Evolutionary conservation across 2,113 vertebrate genomes (phyloP), one percentile per base, ranked within the genome.

Genomic region (human (Homo sapiens)): DNA sequence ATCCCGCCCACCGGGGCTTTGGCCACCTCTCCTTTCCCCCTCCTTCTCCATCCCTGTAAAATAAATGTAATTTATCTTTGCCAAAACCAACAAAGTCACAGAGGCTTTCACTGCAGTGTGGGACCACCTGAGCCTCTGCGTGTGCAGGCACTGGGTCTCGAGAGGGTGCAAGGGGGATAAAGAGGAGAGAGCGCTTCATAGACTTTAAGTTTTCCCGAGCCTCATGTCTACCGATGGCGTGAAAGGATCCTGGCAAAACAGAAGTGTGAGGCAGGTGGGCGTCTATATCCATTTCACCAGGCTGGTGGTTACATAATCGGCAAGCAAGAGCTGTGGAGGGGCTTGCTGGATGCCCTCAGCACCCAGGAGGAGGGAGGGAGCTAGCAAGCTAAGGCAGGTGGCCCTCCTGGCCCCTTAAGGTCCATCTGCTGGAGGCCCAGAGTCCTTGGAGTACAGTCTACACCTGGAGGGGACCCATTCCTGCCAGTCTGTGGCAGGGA

Each of bases 11-110:
- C 40, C 30, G 3, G 55, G 50, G 94, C 73, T 95, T 45, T 57
- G 25, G 70, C 40, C 52, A 22, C 66, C 30, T 32, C 50, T 48
- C 16, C 2, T 14, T 12, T 25, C 40, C 57, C 43, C 80, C 83
- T 92, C 73, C 89, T 82, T 86, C 68, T 89, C 93, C 48, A 92
- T 66, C 79, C 87, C 86, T 75, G n/a, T 82, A 84, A 94, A 97
- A 93, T 64, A 89, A 89, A 90, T 11, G 59, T 57, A 81, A 87
- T 92, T 96, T 92, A 76, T 88, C 92, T 86, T 94, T 89, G 79
- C 86, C 92, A 79, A 81, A 88, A 90, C 13, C 57, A 57, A 90
- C 73, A 6, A 79, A 50, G 72, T 89, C 73, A 35, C 40, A 73
- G 68, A 52, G 52, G 61, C 48, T 57, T 35, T 84, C 75, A 57